Base-by-base conservation (phyloP, 1,140 invertebrate genomes). In the Aphis gossypii region DNA sequence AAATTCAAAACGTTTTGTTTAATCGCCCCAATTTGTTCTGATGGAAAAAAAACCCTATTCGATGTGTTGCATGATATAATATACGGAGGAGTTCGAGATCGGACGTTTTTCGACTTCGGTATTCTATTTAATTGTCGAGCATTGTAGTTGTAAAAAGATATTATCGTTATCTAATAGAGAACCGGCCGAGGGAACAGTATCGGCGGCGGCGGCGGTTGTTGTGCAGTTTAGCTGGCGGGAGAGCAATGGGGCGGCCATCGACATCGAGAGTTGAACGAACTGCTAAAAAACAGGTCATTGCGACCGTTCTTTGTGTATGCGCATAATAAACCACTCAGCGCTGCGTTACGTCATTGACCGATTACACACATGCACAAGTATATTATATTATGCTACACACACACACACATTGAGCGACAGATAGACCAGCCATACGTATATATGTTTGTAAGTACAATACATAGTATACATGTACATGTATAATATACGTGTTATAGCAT, bases 211-310 rank as follows among this genome's bases (percentile, higher is more conserved):
- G 83, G 90, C 91, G 88, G 93, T 56, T 21, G 87, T 56, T 20
- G 23, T 51, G 87, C 44, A 25, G 86, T 46, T 1, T 14, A 90
- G 93, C 89, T 91, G 94, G 93, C 94, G 94, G 82, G 87, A 93
- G 94, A 68, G 87, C 7, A 68, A 82, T 88, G 94, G 83, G 94
- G 94, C 94, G 84, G 94, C 94, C 94, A 94, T 93, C 90, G 87
- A 90, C 94, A 88, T 93, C 87, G 92, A 83, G 91, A 90, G 91
- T 89, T 90, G 87, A 90, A 93, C 93, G 87, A 89, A 93, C 94
- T 93, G 92, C 92, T 90, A 56, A 83, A 93, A 93, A 93, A 86
- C 92, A 93, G 92, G 92, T 93, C 92, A 93, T 93, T 93, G 92
- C 48, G 92, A 93, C 48, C 35, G 92, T 84, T 93, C 92, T 93